These are phyloP conservation scores for Agrochola lota DNA, from an alignment of 2,888 invertebrate species.

Conservation along the genomic window DNA sequence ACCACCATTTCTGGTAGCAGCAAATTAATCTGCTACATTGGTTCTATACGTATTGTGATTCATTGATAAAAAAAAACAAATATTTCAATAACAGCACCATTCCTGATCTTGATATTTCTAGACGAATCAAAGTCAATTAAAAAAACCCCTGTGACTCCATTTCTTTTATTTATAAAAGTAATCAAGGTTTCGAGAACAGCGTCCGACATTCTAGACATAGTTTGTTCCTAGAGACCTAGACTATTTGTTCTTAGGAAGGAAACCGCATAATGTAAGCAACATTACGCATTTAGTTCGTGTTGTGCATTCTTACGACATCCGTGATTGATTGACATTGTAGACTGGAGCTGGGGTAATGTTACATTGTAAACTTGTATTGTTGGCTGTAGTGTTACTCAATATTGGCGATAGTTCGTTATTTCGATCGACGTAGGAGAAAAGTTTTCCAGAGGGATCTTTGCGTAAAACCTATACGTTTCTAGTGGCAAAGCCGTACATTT, in stretches of 20 bases:
- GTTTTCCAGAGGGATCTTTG: background rate
- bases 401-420: background rate
- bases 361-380: background rate
- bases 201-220: constrained; percentile 16
- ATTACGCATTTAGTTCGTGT: constrained; percentile 25
- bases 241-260: constrained; percentile 46
- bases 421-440: background rate
- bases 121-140: background rate
- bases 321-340: constrained; percentile 32
- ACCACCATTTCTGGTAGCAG: background rate
- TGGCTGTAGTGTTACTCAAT: background rate
- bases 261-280: constrained; percentile 29
- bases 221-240: constrained; percentile 17
- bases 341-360: background rate
- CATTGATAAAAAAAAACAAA: background rate
- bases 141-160: background rate
- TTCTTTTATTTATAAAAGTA: constrained; percentile 14
- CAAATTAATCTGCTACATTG: background rate
- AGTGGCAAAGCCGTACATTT: background rate
- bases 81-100: background rate
- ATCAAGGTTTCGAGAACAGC: constrained; percentile 42
- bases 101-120: background rate
- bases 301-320: constrained; percentile 46
- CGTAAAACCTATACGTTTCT: too few relatives aligned
- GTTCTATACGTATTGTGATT: background rate